Conservation (phyloP, 2,888 invertebrate genomes). For the Arenicola marina region DNA sequence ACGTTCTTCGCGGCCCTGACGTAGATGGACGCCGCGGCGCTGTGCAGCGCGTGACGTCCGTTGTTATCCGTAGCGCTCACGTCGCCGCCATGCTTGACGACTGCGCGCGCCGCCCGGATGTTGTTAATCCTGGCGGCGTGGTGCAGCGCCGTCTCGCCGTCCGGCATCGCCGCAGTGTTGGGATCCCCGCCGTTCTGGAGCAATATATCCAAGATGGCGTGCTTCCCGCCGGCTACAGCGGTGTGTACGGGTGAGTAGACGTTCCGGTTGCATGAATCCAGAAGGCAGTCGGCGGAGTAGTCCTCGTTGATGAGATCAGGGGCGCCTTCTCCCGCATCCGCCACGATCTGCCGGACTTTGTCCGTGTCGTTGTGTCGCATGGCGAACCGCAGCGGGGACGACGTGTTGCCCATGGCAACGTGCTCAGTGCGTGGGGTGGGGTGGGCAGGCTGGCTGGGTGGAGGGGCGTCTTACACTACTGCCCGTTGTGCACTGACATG, state of each 20-base stretch:
- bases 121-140: neutral
- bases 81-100: neutral
- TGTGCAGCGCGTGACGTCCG: neutral
- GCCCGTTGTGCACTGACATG: too few relatives aligned
- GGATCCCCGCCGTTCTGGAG: conserved; percentile 7
- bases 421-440: too few relatives aligned
- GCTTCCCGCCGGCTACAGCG: neutral
- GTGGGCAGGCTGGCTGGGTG: too few relatives aligned
- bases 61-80: neutral
- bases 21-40: neutral
- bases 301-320: conserved; percentile 20
- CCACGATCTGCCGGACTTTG: conserved; percentile 2
- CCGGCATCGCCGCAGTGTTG: neutral
- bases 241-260: neutral
- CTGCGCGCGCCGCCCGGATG: neutral
- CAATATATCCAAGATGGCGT: neutral
- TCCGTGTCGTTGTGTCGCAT: conserved; percentile 15
- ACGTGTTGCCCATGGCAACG: conserved; percentile 22
- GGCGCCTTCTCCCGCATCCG: conserved; percentile 9
- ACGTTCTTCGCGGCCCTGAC: neutral
- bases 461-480: too few relatives aligned
- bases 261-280: neutral
- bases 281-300: conserved; percentile 15
- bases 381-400: conserved; percentile 17
- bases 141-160: neutral